phyloP scores from a whole-genome alignment of 2,113 vertebrate genomes.

The Dipodomys ordii region DNA sequence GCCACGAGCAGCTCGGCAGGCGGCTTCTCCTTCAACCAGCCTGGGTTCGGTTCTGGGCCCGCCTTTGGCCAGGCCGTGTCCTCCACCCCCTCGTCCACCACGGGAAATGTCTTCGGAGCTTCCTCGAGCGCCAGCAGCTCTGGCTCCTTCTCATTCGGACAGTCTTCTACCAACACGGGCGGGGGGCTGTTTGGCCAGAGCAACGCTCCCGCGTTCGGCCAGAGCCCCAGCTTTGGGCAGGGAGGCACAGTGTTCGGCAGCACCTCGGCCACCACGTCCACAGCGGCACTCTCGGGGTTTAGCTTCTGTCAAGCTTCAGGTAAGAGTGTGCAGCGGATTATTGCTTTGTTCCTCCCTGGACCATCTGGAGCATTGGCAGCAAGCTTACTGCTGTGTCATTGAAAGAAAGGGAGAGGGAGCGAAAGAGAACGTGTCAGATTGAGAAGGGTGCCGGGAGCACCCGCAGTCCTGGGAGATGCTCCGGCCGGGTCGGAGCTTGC shows the following conservation, averaged over 20 bases:
- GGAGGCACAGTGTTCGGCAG: slow-evolving; percentile 89
- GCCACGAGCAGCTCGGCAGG: slow-evolving; percentile 84
- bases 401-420: background rate
- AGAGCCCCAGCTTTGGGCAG: slow-evolving; percentile 92
- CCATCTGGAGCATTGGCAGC: background rate
- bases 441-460: background rate
- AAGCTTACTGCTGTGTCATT: background rate
- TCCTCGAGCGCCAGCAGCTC: slow-evolving; percentile 84
- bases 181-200: slow-evolving; percentile 91
- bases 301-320: slow-evolving; percentile 95
- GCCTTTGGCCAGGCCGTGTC: slow-evolving; percentile 89
- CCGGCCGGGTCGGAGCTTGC: background rate
- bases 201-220: slow-evolving; percentile 90
- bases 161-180: slow-evolving; percentile 81
- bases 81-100: slow-evolving; percentile 83
- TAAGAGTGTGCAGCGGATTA: slow-evolving; percentile 78
- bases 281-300: slow-evolving; percentile 91
- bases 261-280: slow-evolving; percentile 86
- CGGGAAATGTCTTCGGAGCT: slow-evolving; percentile 88
- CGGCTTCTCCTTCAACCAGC: slow-evolving; percentile 89
- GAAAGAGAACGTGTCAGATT: too few relatives aligned
- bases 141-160: slow-evolving; percentile 93
- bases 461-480: fast-evolving
- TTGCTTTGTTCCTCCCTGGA: background rate
- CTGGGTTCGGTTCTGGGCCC: slow-evolving; percentile 84